phyloP scores from a whole-genome alignment of 2,888 invertebrate species.

The Galeopsomyia nigrocyanea region DNA sequence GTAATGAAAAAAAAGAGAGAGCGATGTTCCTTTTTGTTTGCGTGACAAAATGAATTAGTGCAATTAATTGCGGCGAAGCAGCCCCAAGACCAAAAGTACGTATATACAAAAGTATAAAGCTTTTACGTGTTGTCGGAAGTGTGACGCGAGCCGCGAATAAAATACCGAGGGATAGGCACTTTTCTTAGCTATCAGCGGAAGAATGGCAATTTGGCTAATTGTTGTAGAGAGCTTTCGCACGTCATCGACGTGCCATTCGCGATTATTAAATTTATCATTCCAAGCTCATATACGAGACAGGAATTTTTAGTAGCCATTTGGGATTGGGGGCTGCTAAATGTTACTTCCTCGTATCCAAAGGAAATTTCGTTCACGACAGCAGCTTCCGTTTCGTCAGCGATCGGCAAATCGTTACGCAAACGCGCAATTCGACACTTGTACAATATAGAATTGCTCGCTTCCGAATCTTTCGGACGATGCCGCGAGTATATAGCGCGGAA shows the following conservation, averaged over 20 bases:
- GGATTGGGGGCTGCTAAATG: too few relatives aligned
- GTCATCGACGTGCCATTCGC: conserved; percentile 19
- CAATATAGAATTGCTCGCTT: background rate
- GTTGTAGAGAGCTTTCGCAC: conserved; percentile 25
- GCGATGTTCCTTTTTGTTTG: background rate
- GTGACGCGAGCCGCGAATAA: conserved; percentile 24
- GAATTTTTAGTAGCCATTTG: too few relatives aligned
- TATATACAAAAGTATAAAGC: background rate
- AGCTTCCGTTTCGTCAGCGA: too few relatives aligned
- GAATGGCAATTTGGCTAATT: conserved; percentile 37
- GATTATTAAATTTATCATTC: conserved; percentile 19
- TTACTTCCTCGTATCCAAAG: too few relatives aligned
- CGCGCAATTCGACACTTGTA: too few relatives aligned
- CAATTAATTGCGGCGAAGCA: conserved; percentile 7
- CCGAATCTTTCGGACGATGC: conserved; percentile 11
- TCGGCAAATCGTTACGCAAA: too few relatives aligned
- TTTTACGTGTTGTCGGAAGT: conserved; percentile 20
- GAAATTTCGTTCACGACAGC: too few relatives aligned
- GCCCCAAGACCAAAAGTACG: background rate
- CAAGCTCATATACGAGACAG: too few relatives aligned
- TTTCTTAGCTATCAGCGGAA: background rate
- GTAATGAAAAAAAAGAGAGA: too few relatives aligned
- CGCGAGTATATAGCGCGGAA: background rate
- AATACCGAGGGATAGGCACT: conserved; percentile 13
- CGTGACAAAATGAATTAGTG: conserved; percentile 3